Conservation (phyloP, 2,113 vertebrate genomes). For the Ochotona curzoniae region DNA sequence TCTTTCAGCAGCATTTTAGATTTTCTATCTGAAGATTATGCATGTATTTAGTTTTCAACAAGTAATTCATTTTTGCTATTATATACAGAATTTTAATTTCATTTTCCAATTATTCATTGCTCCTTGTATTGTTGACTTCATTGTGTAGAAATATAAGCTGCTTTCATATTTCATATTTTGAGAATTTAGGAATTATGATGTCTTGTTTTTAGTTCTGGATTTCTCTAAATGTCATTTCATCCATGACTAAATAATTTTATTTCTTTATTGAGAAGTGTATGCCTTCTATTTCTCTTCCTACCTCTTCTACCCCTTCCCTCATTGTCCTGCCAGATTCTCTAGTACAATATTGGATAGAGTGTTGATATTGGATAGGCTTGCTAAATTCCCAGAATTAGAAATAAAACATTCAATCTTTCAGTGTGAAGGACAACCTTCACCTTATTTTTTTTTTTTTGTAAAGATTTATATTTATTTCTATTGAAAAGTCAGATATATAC, state of each 20-base stretch:
- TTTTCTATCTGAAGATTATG: not conserved
- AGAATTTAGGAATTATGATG: not conserved
- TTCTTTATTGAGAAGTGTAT: not conserved
- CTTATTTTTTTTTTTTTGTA: not conserved
- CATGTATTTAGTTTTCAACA: not conserved
- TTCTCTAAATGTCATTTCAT: constrained; percentile 15
- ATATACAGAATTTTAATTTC: constrained; percentile 5
- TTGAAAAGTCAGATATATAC: no score
- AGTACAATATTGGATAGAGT: not conserved
- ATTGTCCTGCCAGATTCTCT: not conserved
- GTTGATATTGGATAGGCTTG: not conserved
- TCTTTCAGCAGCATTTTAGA: not conserved
- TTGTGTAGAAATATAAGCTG: not conserved
- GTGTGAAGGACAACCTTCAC: not conserved
- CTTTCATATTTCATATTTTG: not conserved
- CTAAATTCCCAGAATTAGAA: not conserved
- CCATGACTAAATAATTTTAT: not conserved
- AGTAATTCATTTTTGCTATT: not conserved
- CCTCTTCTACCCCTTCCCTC: no score
- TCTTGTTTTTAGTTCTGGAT: not conserved
- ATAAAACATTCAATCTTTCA: constrained; percentile 37
- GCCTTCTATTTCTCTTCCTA: not conserved
- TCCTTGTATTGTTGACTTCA: not conserved
- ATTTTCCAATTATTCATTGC: not conserved
- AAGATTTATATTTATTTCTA: not conserved